Conservation (phyloP, 2,113 vertebrate species). For the Oreamnos americanus region DNA sequence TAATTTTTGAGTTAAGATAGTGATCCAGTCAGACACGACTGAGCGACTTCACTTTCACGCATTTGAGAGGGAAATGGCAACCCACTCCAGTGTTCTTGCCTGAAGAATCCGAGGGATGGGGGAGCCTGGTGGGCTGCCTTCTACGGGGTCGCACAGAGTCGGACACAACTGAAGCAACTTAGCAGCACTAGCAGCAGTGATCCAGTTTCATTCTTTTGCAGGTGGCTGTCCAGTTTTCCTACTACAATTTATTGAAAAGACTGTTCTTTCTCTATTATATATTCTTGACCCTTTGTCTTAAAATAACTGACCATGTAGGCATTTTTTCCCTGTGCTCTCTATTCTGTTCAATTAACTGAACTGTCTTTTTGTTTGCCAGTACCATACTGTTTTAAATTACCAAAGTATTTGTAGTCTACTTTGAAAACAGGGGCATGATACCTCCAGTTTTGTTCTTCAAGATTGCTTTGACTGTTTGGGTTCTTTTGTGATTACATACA, state of each 20-base stretch:
- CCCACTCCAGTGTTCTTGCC: no score
- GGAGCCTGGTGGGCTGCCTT: no score
- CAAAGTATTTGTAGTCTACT: neutral
- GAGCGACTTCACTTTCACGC: no score
- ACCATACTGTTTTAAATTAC: neutral
- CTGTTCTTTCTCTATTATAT: neutral
- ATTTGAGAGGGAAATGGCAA: no score
- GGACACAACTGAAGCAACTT: accelerated
- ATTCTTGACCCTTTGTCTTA: neutral
- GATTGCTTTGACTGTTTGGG: neutral
- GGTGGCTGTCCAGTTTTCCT: neutral
- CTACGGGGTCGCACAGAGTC: no score
- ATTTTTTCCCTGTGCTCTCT: neutral
- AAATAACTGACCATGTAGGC: neutral
- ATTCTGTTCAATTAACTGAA: neutral
- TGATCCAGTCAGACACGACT: neutral
- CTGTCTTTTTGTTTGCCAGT: neutral
- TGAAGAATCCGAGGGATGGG: accelerated
- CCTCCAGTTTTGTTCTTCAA: neutral
- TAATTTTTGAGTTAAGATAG: neutral
- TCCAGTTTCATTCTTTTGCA: neutral
- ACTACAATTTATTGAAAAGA: neutral
- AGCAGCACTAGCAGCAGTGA: no score
- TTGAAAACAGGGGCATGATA: neutral
- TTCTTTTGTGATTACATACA: neutral